A percentile compares a stretch with the other conserved stretches of the same genome.
Conservation (phyloP, 2,888 invertebrate species). For the Actias luna region DNA sequence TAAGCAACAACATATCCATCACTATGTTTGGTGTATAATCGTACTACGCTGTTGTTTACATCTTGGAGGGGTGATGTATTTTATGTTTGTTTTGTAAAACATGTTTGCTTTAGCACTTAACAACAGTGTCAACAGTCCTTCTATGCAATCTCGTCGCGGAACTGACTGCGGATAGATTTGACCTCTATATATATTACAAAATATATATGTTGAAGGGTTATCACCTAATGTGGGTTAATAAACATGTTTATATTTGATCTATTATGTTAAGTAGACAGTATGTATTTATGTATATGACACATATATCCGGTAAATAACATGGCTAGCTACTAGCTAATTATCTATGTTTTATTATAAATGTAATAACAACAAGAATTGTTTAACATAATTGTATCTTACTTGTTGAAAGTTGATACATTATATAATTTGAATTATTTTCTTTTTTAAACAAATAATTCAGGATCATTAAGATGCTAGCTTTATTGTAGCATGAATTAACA, state of each 20-base stretch:
- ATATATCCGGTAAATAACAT: slow-evolving; percentile 5
- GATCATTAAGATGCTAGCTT: too few relatives aligned
- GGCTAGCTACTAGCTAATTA: neutral
- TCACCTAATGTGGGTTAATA: slow-evolving; percentile 50
- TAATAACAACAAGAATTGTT: neutral
- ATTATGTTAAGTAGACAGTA: slow-evolving; percentile 14
- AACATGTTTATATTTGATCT: slow-evolving; percentile 24
- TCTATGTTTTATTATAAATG: neutral
- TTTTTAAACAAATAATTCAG: too few relatives aligned
- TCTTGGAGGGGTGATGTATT: slow-evolving; percentile 18
- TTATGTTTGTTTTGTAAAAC: slow-evolving; percentile 35
- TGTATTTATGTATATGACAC: neutral
- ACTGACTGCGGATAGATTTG: slow-evolving; percentile 59
- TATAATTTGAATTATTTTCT: too few relatives aligned
- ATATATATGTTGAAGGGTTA: slow-evolving; percentile 56
- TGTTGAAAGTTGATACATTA: too few relatives aligned
- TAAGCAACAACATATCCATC: neutral
- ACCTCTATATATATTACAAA: slow-evolving; percentile 60
- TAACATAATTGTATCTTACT: neutral
- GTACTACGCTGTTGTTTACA: slow-evolving; percentile 3
- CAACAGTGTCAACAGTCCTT: slow-evolving; percentile 38
- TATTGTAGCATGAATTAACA: too few relatives aligned
- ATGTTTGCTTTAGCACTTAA: slow-evolving; percentile 50
- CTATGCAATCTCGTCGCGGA: slow-evolving; percentile 52
- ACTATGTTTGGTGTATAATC: neutral